phyloP scores from a whole-genome alignment of 2,888 invertebrate genomes.

The Pocota personata region DNA sequence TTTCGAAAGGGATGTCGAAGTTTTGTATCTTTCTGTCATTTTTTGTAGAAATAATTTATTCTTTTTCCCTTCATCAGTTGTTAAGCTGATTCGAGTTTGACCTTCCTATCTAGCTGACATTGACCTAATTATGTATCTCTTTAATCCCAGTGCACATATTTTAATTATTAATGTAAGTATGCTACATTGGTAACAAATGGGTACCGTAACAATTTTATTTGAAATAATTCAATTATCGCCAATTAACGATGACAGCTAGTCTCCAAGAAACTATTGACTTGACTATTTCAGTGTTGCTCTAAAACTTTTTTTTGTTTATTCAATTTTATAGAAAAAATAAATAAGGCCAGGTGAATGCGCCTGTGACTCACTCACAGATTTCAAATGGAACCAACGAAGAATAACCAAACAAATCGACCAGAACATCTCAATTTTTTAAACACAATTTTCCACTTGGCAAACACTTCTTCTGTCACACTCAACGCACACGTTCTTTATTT shows the following conservation, averaged over 20 bases:
- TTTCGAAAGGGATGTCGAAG: too few relatives aligned
- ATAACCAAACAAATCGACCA: constrained; percentile 15
- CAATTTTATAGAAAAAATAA: background rate
- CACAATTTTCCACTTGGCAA: background rate
- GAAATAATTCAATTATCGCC: background rate
- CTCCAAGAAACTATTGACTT: background rate
- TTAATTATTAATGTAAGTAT: background rate
- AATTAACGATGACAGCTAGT: background rate
- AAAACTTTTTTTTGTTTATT: background rate
- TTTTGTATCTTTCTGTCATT: too few relatives aligned
- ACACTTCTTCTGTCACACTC: background rate
- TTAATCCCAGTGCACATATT: background rate
- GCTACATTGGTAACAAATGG: background rate
- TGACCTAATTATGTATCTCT: background rate
- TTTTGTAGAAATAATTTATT: too few relatives aligned
- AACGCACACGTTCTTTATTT: constrained; percentile 4
- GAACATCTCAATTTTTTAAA: constrained; percentile 13
- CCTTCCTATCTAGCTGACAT: background rate
- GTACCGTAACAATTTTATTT: background rate
- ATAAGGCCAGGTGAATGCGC: background rate
- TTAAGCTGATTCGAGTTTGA: too few relatives aligned
- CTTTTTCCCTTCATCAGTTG: too few relatives aligned
- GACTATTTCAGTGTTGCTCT: background rate
- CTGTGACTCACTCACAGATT: background rate
- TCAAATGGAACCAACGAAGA: constrained; percentile 2